Conservation (phyloP, 2,888 invertebrate species). For the Trissonchulus latispiculum region DNA sequence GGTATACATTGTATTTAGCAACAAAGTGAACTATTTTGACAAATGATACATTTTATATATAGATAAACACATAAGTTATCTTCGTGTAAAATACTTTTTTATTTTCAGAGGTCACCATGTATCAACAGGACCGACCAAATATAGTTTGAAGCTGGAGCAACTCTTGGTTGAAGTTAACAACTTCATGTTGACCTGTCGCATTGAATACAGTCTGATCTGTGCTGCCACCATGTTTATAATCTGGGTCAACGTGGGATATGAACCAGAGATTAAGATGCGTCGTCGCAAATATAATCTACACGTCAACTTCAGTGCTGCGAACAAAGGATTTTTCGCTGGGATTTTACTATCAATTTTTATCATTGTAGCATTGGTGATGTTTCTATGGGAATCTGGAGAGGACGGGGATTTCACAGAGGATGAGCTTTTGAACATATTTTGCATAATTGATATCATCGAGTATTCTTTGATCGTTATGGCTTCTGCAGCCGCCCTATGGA, state of each 20-base stretch:
- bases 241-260: constrained; percentile 66
- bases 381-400: not conserved
- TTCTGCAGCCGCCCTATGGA: not conserved
- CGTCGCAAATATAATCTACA: not conserved
- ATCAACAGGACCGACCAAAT: too few relatives aligned
- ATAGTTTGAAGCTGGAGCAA: too few relatives aligned
- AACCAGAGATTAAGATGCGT: not conserved
- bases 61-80: too few relatives aligned
- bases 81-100: too few relatives aligned
- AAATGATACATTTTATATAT: too few relatives aligned
- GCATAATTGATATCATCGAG: not conserved
- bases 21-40: too few relatives aligned
- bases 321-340: not conserved
- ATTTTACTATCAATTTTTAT: not conserved
- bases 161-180: not conserved
- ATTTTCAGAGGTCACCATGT: too few relatives aligned
- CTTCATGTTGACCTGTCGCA: constrained; percentile 58
- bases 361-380: not conserved
- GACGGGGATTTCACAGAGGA: not conserved
- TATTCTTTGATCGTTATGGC: not conserved
- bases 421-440: not conserved
- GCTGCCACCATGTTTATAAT: constrained; percentile 85
- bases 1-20: too few relatives aligned
- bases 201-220: constrained; percentile 86
- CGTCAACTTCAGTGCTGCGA: constrained; percentile 1